Evolutionary conservation across 2,888 invertebrate genomes (phyloP), one percentile per base, ranked within the genome.

Genomic region (Halictus quadricinctus): DNA sequence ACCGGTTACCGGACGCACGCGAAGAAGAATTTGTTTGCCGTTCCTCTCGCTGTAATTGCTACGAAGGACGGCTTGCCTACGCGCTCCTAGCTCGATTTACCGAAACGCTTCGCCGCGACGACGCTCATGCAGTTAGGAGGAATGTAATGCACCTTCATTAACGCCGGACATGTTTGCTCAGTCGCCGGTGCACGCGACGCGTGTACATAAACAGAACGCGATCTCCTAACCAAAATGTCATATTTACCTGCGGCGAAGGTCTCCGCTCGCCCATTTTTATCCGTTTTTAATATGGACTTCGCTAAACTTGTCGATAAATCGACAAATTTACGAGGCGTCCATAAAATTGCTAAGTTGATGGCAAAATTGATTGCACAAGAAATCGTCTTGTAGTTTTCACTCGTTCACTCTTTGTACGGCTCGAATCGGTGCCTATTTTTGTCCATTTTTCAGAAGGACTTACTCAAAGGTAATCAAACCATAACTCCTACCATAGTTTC

Each of bases 71-170:
- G 18, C 25, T 46, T 58, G 36, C 48, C 43, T 50, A 50, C 73
- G 46, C 78, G 81, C 36, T 36, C 4, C 48, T 46, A 36, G 18
- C 70, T 21, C 25, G 48, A 72, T 69, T 50, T 72, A 60, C 60
- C 36, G 36, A 58, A 72, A 64, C 48, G 69, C 69, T 41, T 21
- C 80, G 13, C 15, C 80, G 13, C 15, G 7, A 29, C 29, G 29
- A 48, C 75, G 41, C 29, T n/a, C 58, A 1, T 58, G 64, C 64
- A 64, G 66, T 54, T 41, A 6, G 50, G 10, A 25, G 12, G 25
- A 77, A 77, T 54, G 48, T 81, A 18, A 66, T 69, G 73, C 58
- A 50, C 46, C 54, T 58, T 69, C 18, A 58, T 80, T 80, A 80
- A 70, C 69, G 69, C 69, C 21, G 69, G 25, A 15, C 50, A 12